Evolutionary conservation across 2,888 invertebrate genomes (phyloP).

Genomic region (Lepidochrysops patricia): DNA sequence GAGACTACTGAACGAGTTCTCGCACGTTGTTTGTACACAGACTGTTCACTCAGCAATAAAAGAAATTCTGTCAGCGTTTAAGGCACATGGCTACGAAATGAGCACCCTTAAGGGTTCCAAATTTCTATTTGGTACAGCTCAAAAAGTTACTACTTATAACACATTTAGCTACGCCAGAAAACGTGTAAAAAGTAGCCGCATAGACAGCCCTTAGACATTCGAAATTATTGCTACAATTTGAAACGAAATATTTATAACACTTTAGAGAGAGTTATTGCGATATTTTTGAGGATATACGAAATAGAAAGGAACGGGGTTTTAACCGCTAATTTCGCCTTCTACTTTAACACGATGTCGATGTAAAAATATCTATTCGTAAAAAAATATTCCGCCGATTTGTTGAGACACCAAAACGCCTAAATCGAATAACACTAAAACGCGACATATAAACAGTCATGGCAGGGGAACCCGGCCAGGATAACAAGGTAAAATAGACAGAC

Average conservation of each 20-base stretch:
- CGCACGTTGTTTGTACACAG: constrained; percentile 6
- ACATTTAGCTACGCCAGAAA: neutral
- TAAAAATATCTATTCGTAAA: neutral
- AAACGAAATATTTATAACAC: neutral
- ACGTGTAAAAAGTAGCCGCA: neutral
- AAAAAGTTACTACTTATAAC: neutral
- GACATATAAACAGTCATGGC: constrained; percentile 3
- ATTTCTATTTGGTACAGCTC: constrained; percentile 9
- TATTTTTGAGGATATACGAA: constrained; percentile 1
- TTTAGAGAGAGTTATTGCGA: neutral
- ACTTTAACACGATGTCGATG: constrained; percentile 5
- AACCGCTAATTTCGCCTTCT: constrained; percentile 6
- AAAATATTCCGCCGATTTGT: constrained; percentile 10
- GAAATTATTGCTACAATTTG: neutral
- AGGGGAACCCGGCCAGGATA: constrained; percentile 1
- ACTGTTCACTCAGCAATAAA: constrained; percentile 2
- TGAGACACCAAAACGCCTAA: neutral
- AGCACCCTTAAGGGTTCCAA: neutral
- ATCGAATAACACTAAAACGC: neutral
- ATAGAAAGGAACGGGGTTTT: constrained; percentile 8
- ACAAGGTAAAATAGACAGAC: constrained; percentile 3
- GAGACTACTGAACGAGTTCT: neutral
- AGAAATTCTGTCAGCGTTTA: constrained; percentile 9
- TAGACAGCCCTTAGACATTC: neutral
- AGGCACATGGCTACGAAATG: constrained; percentile 11